Evolutionary conservation across 2,888 invertebrate species (phyloP).

Genomic region (Ormyrus rosae): DNA sequence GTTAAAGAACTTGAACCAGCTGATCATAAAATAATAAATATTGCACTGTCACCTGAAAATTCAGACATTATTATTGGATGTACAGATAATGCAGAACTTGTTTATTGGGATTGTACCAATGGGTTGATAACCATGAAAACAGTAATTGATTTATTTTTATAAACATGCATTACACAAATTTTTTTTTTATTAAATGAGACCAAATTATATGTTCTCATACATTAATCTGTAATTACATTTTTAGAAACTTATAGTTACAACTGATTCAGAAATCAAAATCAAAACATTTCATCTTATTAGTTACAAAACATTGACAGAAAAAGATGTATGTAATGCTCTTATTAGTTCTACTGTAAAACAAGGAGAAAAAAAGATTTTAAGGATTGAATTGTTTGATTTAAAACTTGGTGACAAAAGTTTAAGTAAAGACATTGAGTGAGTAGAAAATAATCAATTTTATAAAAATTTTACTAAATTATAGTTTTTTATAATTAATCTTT

Average conservation of each 20-base stretch:
- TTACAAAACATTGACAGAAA: conserved; percentile 61
- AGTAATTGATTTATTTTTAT: conserved; percentile 67
- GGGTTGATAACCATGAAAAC: conserved; percentile 76
- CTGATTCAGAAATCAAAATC: conserved; percentile 63
- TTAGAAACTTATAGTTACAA: conserved; percentile 63
- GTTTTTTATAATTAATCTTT: conserved; percentile 29
- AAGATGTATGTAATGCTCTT: conserved; percentile 62
- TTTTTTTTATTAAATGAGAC: conserved; percentile 11
- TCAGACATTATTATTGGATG: conserved; percentile 78
- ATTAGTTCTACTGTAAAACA: conserved; percentile 64
- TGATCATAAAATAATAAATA: conserved; percentile 77
- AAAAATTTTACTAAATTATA: conserved; percentile 16
- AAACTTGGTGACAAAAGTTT: conserved; percentile 62
- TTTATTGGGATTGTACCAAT: conserved; percentile 79
- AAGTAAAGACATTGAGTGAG: conserved; percentile 51
- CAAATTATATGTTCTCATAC: conserved; percentile 14
- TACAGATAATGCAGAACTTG: conserved; percentile 78
- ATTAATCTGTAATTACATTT: conserved; percentile 40
- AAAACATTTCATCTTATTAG: conserved; percentile 70
- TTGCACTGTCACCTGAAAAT: conserved; percentile 76
- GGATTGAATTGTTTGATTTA: conserved; percentile 65
- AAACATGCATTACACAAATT: not conserved
- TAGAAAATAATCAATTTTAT: conserved; percentile 27
- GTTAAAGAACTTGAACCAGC: conserved; percentile 79
- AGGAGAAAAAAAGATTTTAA: conserved; percentile 56